Evolutionary conservation across 2,797 vertebrate genomes (phyloP).

Genomic region (Tangara arthus): DNA sequence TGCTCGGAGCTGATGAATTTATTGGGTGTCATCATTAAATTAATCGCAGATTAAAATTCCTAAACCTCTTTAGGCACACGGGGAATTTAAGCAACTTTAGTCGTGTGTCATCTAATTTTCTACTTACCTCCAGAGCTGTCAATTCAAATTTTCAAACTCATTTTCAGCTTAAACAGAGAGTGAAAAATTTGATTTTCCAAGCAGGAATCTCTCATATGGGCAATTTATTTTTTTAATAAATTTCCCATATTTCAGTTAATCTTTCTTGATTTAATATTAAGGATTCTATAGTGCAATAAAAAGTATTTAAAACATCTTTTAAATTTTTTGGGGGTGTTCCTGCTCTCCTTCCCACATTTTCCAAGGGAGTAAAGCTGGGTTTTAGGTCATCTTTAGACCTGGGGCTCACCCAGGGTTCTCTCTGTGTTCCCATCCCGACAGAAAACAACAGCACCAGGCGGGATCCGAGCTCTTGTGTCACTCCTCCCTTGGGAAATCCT

Average conservation of each 20-base stretch:
- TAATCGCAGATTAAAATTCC: not conserved
- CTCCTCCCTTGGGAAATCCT: not conserved
- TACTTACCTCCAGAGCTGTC: not conserved
- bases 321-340: fast-evolving
- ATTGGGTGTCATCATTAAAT: not conserved
- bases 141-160: no score
- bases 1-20: not conserved
- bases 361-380: fast-evolving
- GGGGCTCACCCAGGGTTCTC: not conserved
- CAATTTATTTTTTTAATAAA: no score
- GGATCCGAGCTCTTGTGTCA: not conserved
- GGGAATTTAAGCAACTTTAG: not conserved
- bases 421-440: fast-evolving
- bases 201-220: fast-evolving
- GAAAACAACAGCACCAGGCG: not conserved
- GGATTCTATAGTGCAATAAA: fast-evolving
- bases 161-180: not conserved
- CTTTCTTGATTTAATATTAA: not conserved
- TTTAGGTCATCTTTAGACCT: not conserved
- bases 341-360: not conserved
- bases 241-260: not conserved
- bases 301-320: not conserved
- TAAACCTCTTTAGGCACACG: not conserved
- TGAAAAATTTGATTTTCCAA: not conserved
- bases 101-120: not conserved